Base-by-base conservation (phyloP, 2,797 vertebrate genomes). In the Enteromius radiatus region DNA sequence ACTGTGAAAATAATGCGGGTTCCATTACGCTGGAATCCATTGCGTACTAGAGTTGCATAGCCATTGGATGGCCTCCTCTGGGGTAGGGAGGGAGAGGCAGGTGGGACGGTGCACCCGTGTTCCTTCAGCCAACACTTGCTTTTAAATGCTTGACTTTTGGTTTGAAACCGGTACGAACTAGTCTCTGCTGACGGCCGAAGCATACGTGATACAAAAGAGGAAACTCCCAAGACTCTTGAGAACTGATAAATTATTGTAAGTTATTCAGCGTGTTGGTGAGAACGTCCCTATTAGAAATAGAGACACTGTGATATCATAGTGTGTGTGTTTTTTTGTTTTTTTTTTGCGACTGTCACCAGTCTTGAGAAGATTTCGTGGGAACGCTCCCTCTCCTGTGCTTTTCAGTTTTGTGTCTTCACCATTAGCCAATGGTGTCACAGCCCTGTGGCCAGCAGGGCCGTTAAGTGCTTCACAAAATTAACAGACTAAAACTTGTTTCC, bases 391-490 rank as follows among this genome's bases (percentile, higher is more conserved):
- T 86, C 78, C 86, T 92, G 93, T 94, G 94, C 93, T 94, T 84
- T 93, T 94, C 92, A 81, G 79, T 94, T 93, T 82, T 59, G 77
- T 49, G 80, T 85, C 45, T 94, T 95, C 96, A 96, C 95, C 95
- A 69, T 83, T 94, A 95, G 95, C 96, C 95, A 94, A 95, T 95
- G 94, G 95, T 93, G 93, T 94, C 93, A 93, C 94, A 93, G 95
- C 94, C 95, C 95, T 94, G 95, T 95, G 96, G 95, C 95, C 95
- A 89, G 95, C 95, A 95, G 96, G 95, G 95, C 95, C 89, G 88
- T 86, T 94, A 96, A 96, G 96, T 96, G 96, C 96, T 95, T 93
- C 89, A 91, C 94, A 84, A 64, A 65, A 89, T 89, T 89, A 94
- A 92, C 89, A 92, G 92, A 91, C 90, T 91, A 91, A 83, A 92